Evolutionary conservation across 2,888 invertebrate genomes (phyloP).

Genomic region (Xestobium rufovillosum): DNA sequence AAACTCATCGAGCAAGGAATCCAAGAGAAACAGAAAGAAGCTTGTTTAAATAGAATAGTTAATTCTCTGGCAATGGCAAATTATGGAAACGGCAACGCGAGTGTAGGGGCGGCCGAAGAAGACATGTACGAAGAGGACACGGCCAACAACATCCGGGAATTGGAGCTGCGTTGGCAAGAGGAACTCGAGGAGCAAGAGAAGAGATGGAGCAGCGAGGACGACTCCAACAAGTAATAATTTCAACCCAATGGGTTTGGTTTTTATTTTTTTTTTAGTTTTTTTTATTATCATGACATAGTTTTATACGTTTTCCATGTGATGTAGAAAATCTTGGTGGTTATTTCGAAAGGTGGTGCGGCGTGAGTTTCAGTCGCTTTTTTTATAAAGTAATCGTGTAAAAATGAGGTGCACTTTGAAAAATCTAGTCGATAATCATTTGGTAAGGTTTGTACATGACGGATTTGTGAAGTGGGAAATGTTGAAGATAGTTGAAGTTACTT

Average conservation of each 20-base stretch:
- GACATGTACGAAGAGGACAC: constrained; percentile 57
- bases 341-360: too few relatives aligned
- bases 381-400: too few relatives aligned
- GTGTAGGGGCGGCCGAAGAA: constrained; percentile 40
- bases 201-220: constrained; percentile 55
- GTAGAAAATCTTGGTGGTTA: too few relatives aligned
- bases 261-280: constrained; percentile 29
- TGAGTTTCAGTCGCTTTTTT: too few relatives aligned
- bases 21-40: constrained; percentile 54
- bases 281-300: constrained; percentile 11
- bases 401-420: too few relatives aligned
- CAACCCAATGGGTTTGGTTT: constrained; percentile 41
- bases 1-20: constrained; percentile 56
- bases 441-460: too few relatives aligned
- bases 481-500: too few relatives aligned
- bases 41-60: constrained; percentile 43
- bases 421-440: too few relatives aligned
- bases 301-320: constrained; percentile 1
- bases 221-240: constrained; percentile 39
- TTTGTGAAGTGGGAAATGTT: too few relatives aligned
- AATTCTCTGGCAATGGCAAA: constrained; percentile 34
- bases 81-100: constrained; percentile 29
- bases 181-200: constrained; percentile 59
- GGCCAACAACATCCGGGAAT: constrained; percentile 58
- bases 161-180: constrained; percentile 57